These are phyloP conservation scores for Acanthococcus lagerstroemiae DNA, from an alignment of 2,888 invertebrate species.

Conservation along the genomic window DNA sequence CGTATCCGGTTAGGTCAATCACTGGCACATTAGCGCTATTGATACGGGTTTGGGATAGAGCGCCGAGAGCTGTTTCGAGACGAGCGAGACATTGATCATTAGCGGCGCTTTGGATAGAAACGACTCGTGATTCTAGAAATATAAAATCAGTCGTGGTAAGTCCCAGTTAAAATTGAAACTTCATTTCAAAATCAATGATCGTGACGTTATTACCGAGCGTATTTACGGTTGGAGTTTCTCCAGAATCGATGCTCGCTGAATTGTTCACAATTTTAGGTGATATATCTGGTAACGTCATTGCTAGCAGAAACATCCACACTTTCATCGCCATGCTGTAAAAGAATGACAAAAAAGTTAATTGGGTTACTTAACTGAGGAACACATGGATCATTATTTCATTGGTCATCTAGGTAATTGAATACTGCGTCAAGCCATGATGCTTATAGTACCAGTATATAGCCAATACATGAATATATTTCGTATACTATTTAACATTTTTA, in stretches of 20 bases:
- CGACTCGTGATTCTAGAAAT: conserved; percentile 10
- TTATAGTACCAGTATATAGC: too few species aligned
- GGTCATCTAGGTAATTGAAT: too few species aligned
- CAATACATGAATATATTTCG: too few species aligned
- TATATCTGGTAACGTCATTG: conserved; percentile 34
- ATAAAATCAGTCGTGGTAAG: too few species aligned
- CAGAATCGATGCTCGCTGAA: too few species aligned
- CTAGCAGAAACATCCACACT: conserved; percentile 34
- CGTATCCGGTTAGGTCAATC: conserved; percentile 46
- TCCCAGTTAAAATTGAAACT: too few species aligned
- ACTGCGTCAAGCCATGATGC: too few species aligned
- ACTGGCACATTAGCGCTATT: conserved; percentile 14
- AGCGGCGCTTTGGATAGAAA: conserved; percentile 8
- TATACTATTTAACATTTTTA: too few species aligned
- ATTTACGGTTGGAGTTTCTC: too few species aligned
- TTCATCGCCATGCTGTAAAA: conserved; percentile 32
- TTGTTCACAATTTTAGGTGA: conserved; percentile 11
- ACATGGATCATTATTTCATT: background rate
- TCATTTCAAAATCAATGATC: too few species aligned
- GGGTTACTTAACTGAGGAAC: background rate
- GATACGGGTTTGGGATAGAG: conserved; percentile 26
- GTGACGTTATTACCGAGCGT: too few species aligned
- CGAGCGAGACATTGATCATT: conserved; percentile 30
- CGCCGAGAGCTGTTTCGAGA: conserved; percentile 29
- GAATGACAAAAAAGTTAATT: background rate